phyloP scores from a whole-genome alignment of 2,888 invertebrate genomes.

The Tetragnatha montana region DNA sequence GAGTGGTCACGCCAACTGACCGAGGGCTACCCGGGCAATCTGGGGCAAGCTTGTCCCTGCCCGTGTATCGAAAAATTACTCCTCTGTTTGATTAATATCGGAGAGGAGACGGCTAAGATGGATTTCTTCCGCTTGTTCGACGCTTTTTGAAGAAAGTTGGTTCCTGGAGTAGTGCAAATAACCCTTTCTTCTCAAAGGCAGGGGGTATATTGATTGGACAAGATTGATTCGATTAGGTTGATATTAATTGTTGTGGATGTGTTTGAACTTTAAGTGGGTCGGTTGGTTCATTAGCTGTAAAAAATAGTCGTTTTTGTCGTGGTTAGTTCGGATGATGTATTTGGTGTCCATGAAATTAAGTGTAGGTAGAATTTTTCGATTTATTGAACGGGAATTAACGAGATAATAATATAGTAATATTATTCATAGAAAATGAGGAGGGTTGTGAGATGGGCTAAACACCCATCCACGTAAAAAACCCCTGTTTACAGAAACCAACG shows the following conservation, averaged over 20 bases:
- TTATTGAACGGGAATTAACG: too few species aligned
- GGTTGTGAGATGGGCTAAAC: too few species aligned
- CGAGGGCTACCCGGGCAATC: conserved; percentile 30
- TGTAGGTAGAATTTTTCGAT: neutral
- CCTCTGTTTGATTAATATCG: conserved; percentile 34
- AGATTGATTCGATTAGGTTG: neutral
- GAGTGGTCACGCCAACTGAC: conserved; percentile 40
- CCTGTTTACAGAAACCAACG: too few species aligned
- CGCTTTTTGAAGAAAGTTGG: neutral
- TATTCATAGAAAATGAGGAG: too few species aligned
- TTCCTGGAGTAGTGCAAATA: neutral
- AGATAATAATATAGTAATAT: too few species aligned
- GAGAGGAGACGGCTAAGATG: neutral
- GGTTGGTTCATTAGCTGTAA: neutral
- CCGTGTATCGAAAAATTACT: conserved; percentile 24
- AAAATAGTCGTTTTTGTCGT: neutral
- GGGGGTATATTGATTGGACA: neutral
- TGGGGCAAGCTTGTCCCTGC: conserved; percentile 33
- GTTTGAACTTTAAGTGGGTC: neutral
- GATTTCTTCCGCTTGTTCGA: neutral
- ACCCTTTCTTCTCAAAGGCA: neutral
- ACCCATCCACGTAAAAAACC: too few species aligned
- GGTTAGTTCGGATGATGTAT: neutral
- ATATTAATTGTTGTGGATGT: neutral
- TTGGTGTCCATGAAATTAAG: neutral